Percentiles rank a stretch among this genome's conserved stretches.
These are phyloP conservation scores for Lasiurus borealis DNA, from an alignment of 2,113 vertebrate species.

Conservation along the genomic window DNA sequence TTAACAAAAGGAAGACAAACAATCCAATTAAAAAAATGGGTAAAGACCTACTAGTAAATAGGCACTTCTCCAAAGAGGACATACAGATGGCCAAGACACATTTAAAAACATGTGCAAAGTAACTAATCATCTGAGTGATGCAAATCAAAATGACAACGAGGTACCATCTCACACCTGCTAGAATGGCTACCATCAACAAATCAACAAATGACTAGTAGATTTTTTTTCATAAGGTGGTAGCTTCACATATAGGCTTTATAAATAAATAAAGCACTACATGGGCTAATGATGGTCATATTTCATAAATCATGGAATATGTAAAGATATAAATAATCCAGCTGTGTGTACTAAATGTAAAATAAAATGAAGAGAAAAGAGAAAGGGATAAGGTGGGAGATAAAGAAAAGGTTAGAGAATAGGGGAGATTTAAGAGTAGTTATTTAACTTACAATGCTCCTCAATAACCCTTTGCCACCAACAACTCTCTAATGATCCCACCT, in stretches of 20 bases:
- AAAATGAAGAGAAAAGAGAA: not conserved
- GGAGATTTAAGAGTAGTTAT: not conserved
- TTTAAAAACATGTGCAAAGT: too few species aligned
- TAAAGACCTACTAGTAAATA: too few species aligned
- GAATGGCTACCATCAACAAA: too few species aligned
- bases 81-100: too few species aligned
- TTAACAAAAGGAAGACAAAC: too few species aligned
- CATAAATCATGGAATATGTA: not conserved
- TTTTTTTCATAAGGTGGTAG: not conserved
- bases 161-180: too few species aligned
- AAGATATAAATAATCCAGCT: constrained; percentile 4
- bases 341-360: not conserved
- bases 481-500: not conserved
- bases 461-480: not conserved
- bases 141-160: too few species aligned
- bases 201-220: too few species aligned
- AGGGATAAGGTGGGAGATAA: not conserved
- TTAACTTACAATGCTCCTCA: not conserved
- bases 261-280: not conserved
- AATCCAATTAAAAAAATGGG: too few species aligned
- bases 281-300: not conserved
- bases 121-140: too few species aligned
- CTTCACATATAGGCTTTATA: not conserved
- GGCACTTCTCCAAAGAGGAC: too few species aligned
- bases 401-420: not conserved